These are phyloP conservation scores for Parnassius apollo DNA, from an alignment of 2,888 invertebrate species.

Conservation along the genomic window DNA sequence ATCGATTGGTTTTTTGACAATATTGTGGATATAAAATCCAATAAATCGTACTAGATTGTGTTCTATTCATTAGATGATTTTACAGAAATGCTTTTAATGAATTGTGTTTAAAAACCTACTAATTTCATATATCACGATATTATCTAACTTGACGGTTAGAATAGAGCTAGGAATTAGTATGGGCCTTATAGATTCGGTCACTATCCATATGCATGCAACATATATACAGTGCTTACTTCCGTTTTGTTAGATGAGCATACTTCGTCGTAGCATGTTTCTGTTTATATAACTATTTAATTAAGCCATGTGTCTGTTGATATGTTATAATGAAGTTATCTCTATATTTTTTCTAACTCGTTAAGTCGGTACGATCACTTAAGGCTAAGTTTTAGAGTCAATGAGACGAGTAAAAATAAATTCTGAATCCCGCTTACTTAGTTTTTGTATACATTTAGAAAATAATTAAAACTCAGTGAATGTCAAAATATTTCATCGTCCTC, in stretches of 20 bases:
- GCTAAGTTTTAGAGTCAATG: too few species aligned
- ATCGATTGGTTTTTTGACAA: too few species aligned
- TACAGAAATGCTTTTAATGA: too few species aligned
- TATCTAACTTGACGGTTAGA: not conserved
- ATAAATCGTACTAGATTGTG: too few species aligned
- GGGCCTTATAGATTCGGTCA: constrained; percentile 11
- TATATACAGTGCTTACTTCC: constrained; percentile 47
- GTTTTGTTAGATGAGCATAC: constrained; percentile 54
- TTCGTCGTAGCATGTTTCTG: constrained; percentile 65
- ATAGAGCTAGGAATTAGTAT: not conserved
- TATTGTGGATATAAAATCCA: too few species aligned
- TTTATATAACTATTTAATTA: constrained; percentile 42
- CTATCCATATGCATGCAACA: constrained; percentile 45
- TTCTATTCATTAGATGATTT: too few species aligned
- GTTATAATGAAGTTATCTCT: not conserved
- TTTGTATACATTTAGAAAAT: too few species aligned
- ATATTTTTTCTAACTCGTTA: not conserved
- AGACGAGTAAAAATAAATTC: too few species aligned
- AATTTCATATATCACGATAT: too few species aligned
- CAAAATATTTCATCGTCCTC: not conserved
- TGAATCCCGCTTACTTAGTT: too few species aligned
- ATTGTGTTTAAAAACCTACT: too few species aligned
- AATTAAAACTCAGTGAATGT: too few species aligned
- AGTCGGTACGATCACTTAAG: not conserved
- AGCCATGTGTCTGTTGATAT: constrained; percentile 47